These are phyloP conservation scores for Heliconius nattereri DNA, from an alignment of 1,140 invertebrate genomes.

Conservation along the genomic window DNA sequence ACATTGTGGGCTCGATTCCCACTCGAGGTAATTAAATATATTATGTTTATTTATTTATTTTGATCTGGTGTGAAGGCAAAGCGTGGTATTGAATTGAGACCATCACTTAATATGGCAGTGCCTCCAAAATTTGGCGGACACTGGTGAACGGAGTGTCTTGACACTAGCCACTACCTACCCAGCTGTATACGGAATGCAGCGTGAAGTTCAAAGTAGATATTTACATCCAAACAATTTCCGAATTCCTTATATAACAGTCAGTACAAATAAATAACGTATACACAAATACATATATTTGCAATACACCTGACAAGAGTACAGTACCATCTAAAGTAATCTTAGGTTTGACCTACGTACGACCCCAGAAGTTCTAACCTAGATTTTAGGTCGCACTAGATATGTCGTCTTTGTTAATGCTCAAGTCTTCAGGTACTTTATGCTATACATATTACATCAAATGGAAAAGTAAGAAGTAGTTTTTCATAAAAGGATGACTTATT, in stretches of 20 bases:
- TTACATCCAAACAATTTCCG: neutral
- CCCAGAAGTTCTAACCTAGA: slow-evolving; percentile 14
- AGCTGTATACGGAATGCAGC: no score
- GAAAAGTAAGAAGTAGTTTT: neutral
- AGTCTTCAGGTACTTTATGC: neutral
- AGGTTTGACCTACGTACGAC: slow-evolving; percentile 1
- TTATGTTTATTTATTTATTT: neutral
- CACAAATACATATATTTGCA: neutral
- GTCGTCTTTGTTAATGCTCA: slow-evolving; percentile 14
- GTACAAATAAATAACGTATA: neutral
- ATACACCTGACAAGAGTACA: slow-evolving; percentile 3
- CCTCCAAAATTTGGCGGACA: no score
- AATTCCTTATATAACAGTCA: neutral
- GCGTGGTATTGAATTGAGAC: neutral
- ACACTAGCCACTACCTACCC: no score
- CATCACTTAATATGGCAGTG: no score
- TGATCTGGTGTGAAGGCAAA: neutral
- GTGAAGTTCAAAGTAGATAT: neutral
- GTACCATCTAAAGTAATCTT: neutral
- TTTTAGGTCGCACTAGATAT: slow-evolving; percentile 15
- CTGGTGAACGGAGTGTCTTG: no score
- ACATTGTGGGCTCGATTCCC: neutral
- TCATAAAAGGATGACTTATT: neutral
- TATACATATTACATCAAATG: slow-evolving; percentile 13
- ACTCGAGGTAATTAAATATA: neutral